phyloP scores from a whole-genome alignment of 2,888 invertebrate species.

The Amphipoea oculea region DNA sequence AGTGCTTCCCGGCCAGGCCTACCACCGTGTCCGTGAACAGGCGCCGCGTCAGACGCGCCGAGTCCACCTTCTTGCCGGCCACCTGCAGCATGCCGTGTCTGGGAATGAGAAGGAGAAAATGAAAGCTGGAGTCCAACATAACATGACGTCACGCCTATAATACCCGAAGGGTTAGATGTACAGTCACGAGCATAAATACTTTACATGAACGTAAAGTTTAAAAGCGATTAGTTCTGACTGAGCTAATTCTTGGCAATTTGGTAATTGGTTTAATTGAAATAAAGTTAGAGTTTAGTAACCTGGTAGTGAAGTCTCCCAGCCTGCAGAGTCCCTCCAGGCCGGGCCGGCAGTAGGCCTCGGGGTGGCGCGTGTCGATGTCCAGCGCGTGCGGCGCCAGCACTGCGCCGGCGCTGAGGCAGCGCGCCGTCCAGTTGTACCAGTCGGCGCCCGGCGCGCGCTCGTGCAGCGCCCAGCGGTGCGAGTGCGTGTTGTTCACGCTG shows the following conservation, averaged over 20 bases:
- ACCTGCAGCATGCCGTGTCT: conserved; percentile 93
- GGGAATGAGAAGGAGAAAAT: conserved; percentile 38
- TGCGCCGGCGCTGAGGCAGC: conserved; percentile 95
- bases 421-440: conserved; percentile 96
- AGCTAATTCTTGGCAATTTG: not conserved
- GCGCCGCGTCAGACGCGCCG: conserved; percentile 92
- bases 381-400: conserved; percentile 94
- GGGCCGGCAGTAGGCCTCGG: conserved; percentile 90
- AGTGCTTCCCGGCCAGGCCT: conserved; percentile 93
- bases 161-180: not conserved
- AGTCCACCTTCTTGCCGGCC: conserved; percentile 93
- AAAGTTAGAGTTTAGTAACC: conserved; percentile 67
- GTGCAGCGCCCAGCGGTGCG: conserved; percentile 96
- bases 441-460: conserved; percentile 95
- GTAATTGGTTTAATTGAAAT: not conserved
- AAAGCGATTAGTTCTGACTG: not conserved
- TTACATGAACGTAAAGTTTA: not conserved
- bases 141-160: not conserved
- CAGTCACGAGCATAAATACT: not conserved
- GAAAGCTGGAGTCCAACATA: not conserved
- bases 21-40: conserved; percentile 95
- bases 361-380: conserved; percentile 91
- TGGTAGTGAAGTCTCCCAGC: conserved; percentile 94
- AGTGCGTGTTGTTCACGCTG: conserved; percentile 93
- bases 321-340: conserved; percentile 92